Conservation (phyloP, 2,113 vertebrate genomes). For the Xiphophorus couchianus region DNA sequence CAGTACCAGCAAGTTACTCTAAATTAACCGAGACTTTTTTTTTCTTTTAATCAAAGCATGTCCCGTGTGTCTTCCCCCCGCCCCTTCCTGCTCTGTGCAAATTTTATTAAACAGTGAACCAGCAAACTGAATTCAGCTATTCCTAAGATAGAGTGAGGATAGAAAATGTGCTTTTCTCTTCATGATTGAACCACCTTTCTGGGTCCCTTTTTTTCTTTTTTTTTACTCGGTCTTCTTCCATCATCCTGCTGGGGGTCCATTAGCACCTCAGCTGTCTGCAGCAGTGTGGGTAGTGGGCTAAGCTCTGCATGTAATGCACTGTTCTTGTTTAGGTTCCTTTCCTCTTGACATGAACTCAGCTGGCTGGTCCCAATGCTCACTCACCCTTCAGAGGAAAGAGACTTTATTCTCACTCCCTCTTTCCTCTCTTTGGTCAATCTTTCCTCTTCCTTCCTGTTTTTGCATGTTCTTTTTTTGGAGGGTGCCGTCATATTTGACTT, state of each 20-base stretch:
- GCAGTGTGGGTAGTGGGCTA: slow-evolving; percentile 12
- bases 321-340: slow-evolving; percentile 49
- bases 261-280: slow-evolving; percentile 29
- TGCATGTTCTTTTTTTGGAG: slow-evolving; percentile 41
- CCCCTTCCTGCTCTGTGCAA: slow-evolving; percentile 39
- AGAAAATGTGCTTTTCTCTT: background rate
- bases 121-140: background rate
- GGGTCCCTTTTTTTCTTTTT: slow-evolving; percentile 6
- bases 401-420: slow-evolving; percentile 23
- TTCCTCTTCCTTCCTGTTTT: slow-evolving; percentile 17
- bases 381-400: slow-evolving; percentile 57
- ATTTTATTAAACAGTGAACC: slow-evolving; percentile 26
- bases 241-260: slow-evolving; percentile 44
- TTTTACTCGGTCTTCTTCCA: slow-evolving; percentile 1
- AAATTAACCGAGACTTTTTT: slow-evolving; percentile 53
- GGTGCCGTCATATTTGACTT: slow-evolving; percentile 20
- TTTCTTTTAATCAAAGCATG: slow-evolving; percentile 59
- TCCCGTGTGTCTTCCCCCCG: slow-evolving; percentile 30
- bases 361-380: slow-evolving; percentile 69
- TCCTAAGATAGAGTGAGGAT: slow-evolving; percentile 18
- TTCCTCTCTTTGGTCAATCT: slow-evolving; percentile 3
- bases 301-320: slow-evolving; percentile 48
- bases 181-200: slow-evolving; percentile 22
- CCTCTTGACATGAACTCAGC: slow-evolving; percentile 60
- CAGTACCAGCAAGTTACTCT: slow-evolving; percentile 36